Base-by-base conservation (phyloP, 2,797 vertebrate genomes). In the Scleropages formosus region DNA sequence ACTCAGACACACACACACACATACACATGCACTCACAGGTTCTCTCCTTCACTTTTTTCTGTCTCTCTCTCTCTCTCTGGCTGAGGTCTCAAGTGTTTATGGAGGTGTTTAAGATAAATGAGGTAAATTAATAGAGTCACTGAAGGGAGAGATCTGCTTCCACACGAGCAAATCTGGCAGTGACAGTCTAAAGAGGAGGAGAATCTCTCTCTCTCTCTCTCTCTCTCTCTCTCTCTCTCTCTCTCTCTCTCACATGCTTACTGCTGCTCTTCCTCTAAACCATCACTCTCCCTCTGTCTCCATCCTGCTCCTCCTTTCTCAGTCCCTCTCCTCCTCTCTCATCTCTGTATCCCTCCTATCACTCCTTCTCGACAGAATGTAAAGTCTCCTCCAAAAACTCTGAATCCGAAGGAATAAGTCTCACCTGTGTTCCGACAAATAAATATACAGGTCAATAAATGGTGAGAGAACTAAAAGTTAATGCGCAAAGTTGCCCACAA, bases 61-160 rank as follows among this genome's bases (percentile, higher is more conserved):
- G 77, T 53, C 66, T 60, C 51, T 80, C 76, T 65, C 80, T 77
- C 56, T 74, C 44, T 78, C 63, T 74, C 74, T 80, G 78, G 81
- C 73, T 84, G 86, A 90, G 92, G 91, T 93, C 90, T 91, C 87
- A 87, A 90, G 92, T 93, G 91, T 93, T 95, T 92, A 93, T 88
- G 80, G 80, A 87, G 87, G 87, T 90, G 90, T 90, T 93, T 94
- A 95, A 95, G 95, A 95, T 95, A 95, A 95, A 96, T 94, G 94
- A 95, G 94, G 90, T 94, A 95, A 95, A 95, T 96, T 95, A 95
- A 94, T 94, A 94, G 94, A 94, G 92, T 95, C 91, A 93, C 90
- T 94, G 93, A 93, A 93, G 93, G 91, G 91, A 93, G 91, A 91
- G 93, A 93, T 91, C 91, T 87, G 90, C 90, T 91, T 91, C 89